Evolutionary conservation across 1,140 invertebrate species (phyloP), one percentile per base, ranked within the genome.

Genomic region (Polypedilum pembai): DNA sequence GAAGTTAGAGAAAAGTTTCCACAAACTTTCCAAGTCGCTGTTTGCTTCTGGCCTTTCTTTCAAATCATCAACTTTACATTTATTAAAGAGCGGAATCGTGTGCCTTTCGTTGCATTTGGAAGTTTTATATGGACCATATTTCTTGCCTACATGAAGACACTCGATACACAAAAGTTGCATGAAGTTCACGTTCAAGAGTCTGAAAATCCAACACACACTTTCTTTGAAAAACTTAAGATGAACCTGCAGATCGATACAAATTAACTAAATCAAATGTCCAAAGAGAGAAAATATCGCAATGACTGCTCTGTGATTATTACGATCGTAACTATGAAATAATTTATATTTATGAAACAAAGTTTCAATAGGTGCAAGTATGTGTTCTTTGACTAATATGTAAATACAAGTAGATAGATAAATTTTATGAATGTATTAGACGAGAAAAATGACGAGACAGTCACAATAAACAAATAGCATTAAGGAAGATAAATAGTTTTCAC

Each of bases 101-200:
- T 94, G 12, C 86, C 90, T n/a, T 92, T 92, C 79, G 92, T 93
- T 21, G 92, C 92, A 79, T 80, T 89, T 15, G 93, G 91, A 79
- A 94, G 92, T 83, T 86, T 94, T 73, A 81, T 92, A 75, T 95
- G 93, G 93, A 92, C 91, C 21, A 89, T 89, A 77, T 94, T 93
- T 80, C 83, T 95, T 73, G 90, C 92, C 0, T 94, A 93, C 77
- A 93, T 94, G 90, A 92, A 94, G 81, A 87, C 92, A 76, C 77
- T 91, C 65, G 87, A 92, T 78, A 78, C 85, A 1, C 82, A 83
- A 77, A 76, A 80, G 73, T 77, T 81, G 41, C 65, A 69, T 18
- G 65, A 69, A 69, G 17, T 20, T 69, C 65, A 69, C 17, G 20
- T 56, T 56, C 12, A 56, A 15, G 45, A 56, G 15, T 3, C 12